Evolutionary conservation across 2,888 invertebrate genomes (phyloP).

Genomic region (Orthosia cruda): DNA sequence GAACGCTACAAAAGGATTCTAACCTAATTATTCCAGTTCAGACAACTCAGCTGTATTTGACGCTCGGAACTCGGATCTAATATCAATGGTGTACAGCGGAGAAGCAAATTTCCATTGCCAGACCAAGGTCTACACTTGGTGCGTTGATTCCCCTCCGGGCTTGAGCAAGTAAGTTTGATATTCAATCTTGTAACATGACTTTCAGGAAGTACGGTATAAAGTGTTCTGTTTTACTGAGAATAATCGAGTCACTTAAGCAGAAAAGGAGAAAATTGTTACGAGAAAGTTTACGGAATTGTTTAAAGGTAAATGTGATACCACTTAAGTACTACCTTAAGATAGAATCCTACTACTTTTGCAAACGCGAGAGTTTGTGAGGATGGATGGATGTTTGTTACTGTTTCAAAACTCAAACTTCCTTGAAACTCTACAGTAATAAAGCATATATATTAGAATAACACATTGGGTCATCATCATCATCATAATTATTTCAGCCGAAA

Average conservation of each 20-base stretch:
- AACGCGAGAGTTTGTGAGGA: no score
- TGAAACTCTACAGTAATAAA: no score
- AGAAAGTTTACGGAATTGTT: neutral
- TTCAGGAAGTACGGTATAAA: slow-evolving; percentile 8
- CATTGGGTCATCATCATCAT: no score
- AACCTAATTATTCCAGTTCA: slow-evolving; percentile 75
- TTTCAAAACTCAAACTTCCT: no score
- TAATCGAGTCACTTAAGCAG: neutral
- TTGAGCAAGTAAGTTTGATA: slow-evolving; percentile 75
- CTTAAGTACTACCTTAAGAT: neutral
- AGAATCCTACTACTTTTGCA: neutral
- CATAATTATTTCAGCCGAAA: no score
- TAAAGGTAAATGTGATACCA: neutral
- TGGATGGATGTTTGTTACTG: no score
- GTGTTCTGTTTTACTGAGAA: neutral
- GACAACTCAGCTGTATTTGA: slow-evolving; percentile 77
- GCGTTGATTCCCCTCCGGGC: slow-evolving; percentile 69
- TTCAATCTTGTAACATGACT: slow-evolving; percentile 20
- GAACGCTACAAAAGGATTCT: neutral
- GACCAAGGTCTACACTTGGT: slow-evolving; percentile 80
- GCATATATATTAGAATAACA: no score
- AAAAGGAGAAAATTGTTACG: neutral
- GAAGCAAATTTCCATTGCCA: slow-evolving; percentile 84
- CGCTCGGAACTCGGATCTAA: slow-evolving; percentile 78
- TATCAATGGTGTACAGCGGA: slow-evolving; percentile 81